Conservation (phyloP, 2,113 vertebrate genomes). For the Ancistrus triradiatus region DNA sequence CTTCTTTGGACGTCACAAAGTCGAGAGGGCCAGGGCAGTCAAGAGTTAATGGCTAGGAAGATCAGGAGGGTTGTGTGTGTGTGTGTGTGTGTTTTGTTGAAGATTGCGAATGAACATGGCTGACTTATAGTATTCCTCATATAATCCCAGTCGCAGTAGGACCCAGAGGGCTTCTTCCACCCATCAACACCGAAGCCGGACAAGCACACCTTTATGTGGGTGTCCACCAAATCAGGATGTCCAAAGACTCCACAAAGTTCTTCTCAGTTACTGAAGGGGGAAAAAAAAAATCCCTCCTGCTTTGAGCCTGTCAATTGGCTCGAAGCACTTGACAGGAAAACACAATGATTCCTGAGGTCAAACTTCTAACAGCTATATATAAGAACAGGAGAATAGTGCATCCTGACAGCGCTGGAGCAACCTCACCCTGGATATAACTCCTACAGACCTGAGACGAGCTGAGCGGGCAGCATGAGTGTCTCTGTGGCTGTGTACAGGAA, state of each 20-base stretch:
- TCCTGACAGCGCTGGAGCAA: constrained; percentile 29
- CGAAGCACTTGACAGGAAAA: constrained; percentile 62
- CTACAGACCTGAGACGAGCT: not conserved
- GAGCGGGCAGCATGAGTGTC: constrained; percentile 65
- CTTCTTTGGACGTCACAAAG: constrained; percentile 40
- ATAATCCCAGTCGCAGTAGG: constrained; percentile 58
- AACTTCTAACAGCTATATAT: constrained; percentile 57
- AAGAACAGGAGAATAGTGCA: constrained; percentile 51
- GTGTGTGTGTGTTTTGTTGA: constrained; percentile 26
- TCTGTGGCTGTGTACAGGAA: constrained; percentile 75
- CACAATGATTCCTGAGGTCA: constrained; percentile 57
- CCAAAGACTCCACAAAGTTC: constrained; percentile 44
- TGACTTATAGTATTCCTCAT: constrained; percentile 26
- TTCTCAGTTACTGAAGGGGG: constrained; percentile 38
- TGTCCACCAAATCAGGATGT: constrained; percentile 49
- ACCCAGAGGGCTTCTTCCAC: constrained; percentile 58
- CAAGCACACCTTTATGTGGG: constrained; percentile 59
- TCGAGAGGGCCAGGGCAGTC: constrained; percentile 30
- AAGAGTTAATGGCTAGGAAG: constrained; percentile 32
- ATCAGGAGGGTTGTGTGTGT: constrained; percentile 26
- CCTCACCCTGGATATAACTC: constrained; percentile 7
- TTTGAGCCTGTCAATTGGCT: constrained; percentile 62
- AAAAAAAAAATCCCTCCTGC: constrained; percentile 45
- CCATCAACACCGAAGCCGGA: constrained; percentile 31
- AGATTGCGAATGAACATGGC: constrained; percentile 21